Evolutionary conservation across 2,888 invertebrate genomes (phyloP), one percentile per base, ranked within the genome.

Genomic region (Kryphioiulus occultus): DNA sequence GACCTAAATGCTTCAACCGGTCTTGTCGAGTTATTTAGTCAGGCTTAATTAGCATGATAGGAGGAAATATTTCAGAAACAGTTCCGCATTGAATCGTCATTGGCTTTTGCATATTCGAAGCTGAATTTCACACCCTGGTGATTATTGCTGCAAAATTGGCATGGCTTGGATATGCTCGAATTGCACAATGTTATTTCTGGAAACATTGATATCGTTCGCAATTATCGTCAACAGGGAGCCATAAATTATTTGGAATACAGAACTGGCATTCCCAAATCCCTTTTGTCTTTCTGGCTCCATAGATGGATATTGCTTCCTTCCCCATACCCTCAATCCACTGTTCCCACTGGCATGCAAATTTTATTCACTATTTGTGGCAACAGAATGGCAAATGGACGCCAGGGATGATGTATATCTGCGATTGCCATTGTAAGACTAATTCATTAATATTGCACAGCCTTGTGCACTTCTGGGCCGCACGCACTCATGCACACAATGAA

Each of bases 91-190:
- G 59, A 59, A 59, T 59, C n/a, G 15, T 59, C 59, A 59, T 22
- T 9, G 59, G n/a, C 9, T 15, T 10, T 10, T 10, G n/a, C n/a
- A 59, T 59, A n/a, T 0, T 4, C 59, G 9, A 59, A 59, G 59
- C 59, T n/a, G 22, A 59, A 59, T 59, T 59, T n/a, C 59, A 59
- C 59, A n/a, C 59, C n/a, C n/a, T n/a, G 59, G 59, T 59, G 59
- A 22, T 59, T 59, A 59, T 59, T 59, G n/a, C n/a, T 59, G 59
- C n/a, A n/a, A 59, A 59, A 59, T 59, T 59, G 59, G 59, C 59
- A 59, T 0, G 4, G 3, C 2, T n/a, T 15, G 59, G 59, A n/a
- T n/a, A 59, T 59, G 59, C 59, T n/a, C 22, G 59, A 59, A 59
- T 59, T 59, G 59, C 59, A 59, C 22, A n/a, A 22, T 22, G 59